A percentile compares a stretch with the other conserved stretches of the same genome.
Evolutionary conservation across 2,888 invertebrate genomes (phyloP).

Genomic region (Xylophagus ater): DNA sequence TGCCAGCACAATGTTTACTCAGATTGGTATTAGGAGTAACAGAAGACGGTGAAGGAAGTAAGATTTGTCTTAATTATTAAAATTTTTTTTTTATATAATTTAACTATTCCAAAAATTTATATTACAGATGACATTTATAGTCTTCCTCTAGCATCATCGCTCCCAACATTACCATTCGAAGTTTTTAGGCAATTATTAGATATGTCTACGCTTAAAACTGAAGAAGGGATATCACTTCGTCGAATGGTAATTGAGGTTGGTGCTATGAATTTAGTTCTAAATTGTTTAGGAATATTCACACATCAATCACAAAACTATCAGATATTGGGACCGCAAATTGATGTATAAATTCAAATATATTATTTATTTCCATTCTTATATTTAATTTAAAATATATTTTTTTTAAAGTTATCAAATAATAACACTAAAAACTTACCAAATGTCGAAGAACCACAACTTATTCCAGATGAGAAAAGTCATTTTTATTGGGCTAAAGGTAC

Average conservation of each 20-base stretch:
- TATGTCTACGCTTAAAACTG: constrained; percentile 59
- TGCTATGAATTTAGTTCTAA: constrained; percentile 72
- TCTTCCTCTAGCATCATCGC: constrained; percentile 52
- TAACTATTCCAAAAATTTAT: no score
- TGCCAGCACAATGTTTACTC: constrained; percentile 75
- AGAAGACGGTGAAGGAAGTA: constrained; percentile 83
- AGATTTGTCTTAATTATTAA: constrained; percentile 25
- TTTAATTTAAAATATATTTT: background rate
- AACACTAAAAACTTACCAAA: constrained; percentile 26
- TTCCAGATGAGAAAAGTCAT: constrained; percentile 60
- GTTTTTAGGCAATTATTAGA: constrained; percentile 62
- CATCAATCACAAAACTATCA: constrained; percentile 55
- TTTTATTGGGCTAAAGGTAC: constrained; percentile 94
- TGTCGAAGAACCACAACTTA: constrained; percentile 39
- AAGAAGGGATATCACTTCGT: constrained; percentile 64
- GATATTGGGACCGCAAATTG: constrained; percentile 30
- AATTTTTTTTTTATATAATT: background rate
- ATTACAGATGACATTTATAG: constrained; percentile 54
- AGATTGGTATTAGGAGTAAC: constrained; percentile 80
- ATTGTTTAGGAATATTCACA: constrained; percentile 81
- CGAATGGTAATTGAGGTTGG: constrained; percentile 73
- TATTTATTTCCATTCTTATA: background rate
- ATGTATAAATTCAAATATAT: constrained; percentile 19
- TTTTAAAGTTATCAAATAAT: constrained; percentile 7
- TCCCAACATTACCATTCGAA: constrained; percentile 47